These are phyloP conservation scores for Aphelinus certus DNA, from an alignment of 1,140 invertebrate species.

Conservation along the genomic window DNA sequence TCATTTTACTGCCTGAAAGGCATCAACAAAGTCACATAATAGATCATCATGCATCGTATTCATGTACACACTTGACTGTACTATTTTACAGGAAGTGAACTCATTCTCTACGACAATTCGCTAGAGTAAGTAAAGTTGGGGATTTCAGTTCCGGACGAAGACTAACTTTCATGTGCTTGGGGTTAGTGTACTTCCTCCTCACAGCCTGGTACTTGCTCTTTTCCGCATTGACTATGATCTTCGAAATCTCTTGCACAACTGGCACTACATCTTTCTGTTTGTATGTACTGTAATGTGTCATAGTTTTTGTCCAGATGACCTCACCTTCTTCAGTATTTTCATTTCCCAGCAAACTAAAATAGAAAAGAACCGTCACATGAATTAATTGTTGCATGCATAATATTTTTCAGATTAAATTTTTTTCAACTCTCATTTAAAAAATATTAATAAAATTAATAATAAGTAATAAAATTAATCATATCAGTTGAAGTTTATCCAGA, in stretches of 20 bases:
- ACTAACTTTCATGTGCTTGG: conserved; percentile 71
- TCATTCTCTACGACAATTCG: conserved; percentile 47
- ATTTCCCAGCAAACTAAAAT: conserved; percentile 54
- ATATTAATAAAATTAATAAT: neutral
- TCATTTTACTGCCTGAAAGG: conserved; percentile 24
- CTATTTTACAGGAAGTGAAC: conserved; percentile 37
- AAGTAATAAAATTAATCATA: too few relatives aligned
- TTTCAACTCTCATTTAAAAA: neutral
- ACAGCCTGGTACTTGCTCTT: conserved; percentile 71
- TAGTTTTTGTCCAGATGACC: conserved; percentile 70
- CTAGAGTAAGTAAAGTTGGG: conserved; percentile 54
- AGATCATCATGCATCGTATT: conserved; percentile 29
- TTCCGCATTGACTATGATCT: conserved; percentile 68
- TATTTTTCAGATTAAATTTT: neutral
- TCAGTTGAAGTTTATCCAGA: too few relatives aligned
- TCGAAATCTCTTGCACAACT: conserved; percentile 70
- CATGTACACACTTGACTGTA: conserved; percentile 32
- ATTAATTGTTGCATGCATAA: neutral
- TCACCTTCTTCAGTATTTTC: conserved; percentile 54
- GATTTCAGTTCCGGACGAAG: conserved; percentile 68
- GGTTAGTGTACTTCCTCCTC: conserved; percentile 70
- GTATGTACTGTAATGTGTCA: conserved; percentile 73
- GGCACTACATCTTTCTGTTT: conserved; percentile 68
- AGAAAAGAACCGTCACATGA: neutral
- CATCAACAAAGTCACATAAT: conserved; percentile 36